Percentiles rank a stretch among this genome's conserved stretches.
Evolutionary conservation across 2,888 invertebrate species (phyloP).

Genomic region (Boloria selene): DNA sequence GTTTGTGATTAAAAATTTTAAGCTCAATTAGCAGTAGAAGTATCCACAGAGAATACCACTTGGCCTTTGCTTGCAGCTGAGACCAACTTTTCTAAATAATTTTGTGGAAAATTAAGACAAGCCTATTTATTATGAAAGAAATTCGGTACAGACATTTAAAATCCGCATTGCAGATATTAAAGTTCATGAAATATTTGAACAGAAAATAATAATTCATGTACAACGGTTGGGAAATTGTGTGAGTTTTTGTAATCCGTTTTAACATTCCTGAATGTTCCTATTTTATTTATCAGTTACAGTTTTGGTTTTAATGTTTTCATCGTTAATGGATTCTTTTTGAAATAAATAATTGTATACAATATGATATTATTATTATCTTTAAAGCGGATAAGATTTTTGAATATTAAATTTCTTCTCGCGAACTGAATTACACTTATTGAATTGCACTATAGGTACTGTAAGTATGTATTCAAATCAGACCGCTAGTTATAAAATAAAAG

Average conservation of each 20-base stretch:
- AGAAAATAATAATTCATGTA: conserved; percentile 19
- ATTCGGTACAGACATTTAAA: conserved; percentile 25
- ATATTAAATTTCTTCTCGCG: too few species aligned
- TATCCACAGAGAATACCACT: conserved; percentile 20
- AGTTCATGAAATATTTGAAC: conserved; percentile 28
- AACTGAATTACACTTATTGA: too few species aligned
- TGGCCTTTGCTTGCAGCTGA: conserved; percentile 22
- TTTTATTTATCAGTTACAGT: background rate
- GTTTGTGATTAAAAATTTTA: conserved; percentile 8
- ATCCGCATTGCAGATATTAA: conserved; percentile 37
- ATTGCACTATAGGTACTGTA: too few species aligned
- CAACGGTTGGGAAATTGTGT: conserved; percentile 1
- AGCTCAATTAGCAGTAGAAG: conserved; percentile 20
- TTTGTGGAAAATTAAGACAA: conserved; percentile 29
- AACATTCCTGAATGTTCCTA: background rate
- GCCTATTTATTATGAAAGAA: conserved; percentile 33
- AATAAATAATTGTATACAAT: too few species aligned
- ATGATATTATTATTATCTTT: too few species aligned
- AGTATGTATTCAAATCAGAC: too few species aligned
- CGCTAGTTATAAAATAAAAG: too few species aligned
- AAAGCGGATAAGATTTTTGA: too few species aligned
- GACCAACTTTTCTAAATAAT: conserved; percentile 29
- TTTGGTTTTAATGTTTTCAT: too few species aligned
- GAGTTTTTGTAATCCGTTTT: background rate
- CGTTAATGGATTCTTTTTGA: too few species aligned